A percentile compares a stretch with the other conserved stretches of the same genome.
These are phyloP conservation scores for Paralichthys olivaceus DNA, from an alignment of 2,113 vertebrate species.

Conservation along the genomic window DNA sequence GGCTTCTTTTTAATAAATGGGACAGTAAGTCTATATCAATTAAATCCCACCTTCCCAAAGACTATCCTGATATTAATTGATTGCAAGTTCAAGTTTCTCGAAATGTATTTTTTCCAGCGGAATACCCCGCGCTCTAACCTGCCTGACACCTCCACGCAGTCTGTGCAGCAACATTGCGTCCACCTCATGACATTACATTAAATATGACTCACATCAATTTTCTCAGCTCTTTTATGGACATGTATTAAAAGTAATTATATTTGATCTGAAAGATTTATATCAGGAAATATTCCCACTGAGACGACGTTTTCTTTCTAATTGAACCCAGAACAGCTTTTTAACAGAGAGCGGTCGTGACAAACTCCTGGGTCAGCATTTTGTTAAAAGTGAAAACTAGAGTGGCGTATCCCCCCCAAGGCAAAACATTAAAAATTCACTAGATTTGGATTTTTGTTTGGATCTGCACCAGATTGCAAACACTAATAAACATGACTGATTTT, in stretches of 20 bases:
- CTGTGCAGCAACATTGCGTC: slow-evolving; percentile 20
- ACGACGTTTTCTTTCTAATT: neutral
- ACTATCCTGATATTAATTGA: slow-evolving; percentile 62
- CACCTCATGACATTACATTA: slow-evolving; percentile 53
- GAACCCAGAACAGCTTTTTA: slow-evolving; percentile 49
- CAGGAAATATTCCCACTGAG: slow-evolving; percentile 49
- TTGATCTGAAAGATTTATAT: slow-evolving; percentile 63
- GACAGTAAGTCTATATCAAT: slow-evolving; percentile 74
- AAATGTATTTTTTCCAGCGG: slow-evolving; percentile 56
- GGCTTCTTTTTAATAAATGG: slow-evolving; percentile 62
- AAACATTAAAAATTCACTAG: neutral
- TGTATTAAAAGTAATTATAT: slow-evolving; percentile 63
- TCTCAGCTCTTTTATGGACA: slow-evolving; percentile 55
- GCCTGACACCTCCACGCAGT: slow-evolving; percentile 33
- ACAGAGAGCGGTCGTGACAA: slow-evolving; percentile 22
- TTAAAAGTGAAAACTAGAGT: slow-evolving; percentile 12
- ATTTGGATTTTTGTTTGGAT: neutral
- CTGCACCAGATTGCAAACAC: too few relatives aligned
- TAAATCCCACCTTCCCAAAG: slow-evolving; percentile 55
- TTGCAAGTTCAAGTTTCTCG: slow-evolving; percentile 51
- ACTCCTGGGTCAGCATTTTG: slow-evolving; percentile 56
- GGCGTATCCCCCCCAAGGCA: too few relatives aligned
- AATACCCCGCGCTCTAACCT: slow-evolving; percentile 44
- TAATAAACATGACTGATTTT: too few relatives aligned
- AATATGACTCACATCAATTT: slow-evolving; percentile 66